Base-by-base conservation (phyloP, 2,888 invertebrate species). In the Allophyes oxyacanthae region DNA sequence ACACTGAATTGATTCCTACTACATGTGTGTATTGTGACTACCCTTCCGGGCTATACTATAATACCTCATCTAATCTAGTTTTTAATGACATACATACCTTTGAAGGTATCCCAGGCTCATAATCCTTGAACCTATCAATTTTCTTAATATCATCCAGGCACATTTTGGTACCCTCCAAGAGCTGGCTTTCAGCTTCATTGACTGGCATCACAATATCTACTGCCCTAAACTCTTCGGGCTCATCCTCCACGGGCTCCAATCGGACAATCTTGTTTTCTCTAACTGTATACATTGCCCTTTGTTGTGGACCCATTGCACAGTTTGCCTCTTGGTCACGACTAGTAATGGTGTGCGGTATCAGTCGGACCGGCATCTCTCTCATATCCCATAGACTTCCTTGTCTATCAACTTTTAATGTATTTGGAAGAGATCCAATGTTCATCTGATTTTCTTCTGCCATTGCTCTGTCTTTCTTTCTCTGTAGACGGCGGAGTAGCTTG, bases 71-170 rank as follows among this genome's bases (percentile, higher is more conserved):
- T n/a, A n/a, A n/a, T n/a, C n/a, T n/a, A n/a, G n/a, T n/a, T n/a
- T n/a, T n/a, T n/a, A n/a, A n/a, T n/a, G n/a, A n/a, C n/a, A n/a
- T n/a, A 54, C 30, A 25, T 58, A 95, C 95, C 85, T 94, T 95
- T 1, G 94, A 94, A 48, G 95, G 95, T 64, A 81, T 76, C 14
- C 95, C 95, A 50, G 91, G 88, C 32, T 91, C 84, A 79, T 95
- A 95, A 67, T 95, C 91, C 69, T 90, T 86, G 72, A 95, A 95
- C 68, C 92, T 86, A 0, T 94, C 93, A 66, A 95, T 90, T 62
- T 90, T 91, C 79, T 82, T 93, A 25, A 95, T 95, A 72, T 95
- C 93, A 75, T 94, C 94, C 20, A 94, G 53, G 37, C 83, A 80
- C 88, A 95, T 89, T 72, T 94, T 94, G 0, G 94, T 92, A 8